phyloP scores from a whole-genome alignment of 2,888 invertebrate species.

The Ornithoptera priamus region DNA sequence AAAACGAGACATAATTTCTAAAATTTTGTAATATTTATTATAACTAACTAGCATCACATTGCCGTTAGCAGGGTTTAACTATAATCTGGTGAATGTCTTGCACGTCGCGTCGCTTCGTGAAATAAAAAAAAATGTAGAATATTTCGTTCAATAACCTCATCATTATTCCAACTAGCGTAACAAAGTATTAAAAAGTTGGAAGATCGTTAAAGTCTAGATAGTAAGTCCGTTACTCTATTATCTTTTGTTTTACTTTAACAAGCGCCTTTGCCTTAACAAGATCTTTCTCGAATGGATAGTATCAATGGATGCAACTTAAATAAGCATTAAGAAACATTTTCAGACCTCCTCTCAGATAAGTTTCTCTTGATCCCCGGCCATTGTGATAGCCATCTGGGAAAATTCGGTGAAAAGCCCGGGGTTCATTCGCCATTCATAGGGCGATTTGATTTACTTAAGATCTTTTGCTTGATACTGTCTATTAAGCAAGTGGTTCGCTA shows the following conservation, averaged over 20 bases:
- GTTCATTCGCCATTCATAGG: slow-evolving; percentile 77
- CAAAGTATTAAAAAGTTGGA: slow-evolving; percentile 28
- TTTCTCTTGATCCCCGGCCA: slow-evolving; percentile 72
- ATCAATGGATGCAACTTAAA: slow-evolving; percentile 73
- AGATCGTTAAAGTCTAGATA: slow-evolving; percentile 48
- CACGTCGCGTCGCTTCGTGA: no score
- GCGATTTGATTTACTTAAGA: slow-evolving; percentile 81
- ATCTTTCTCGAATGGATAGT: slow-evolving; percentile 44
- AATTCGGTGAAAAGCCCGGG: slow-evolving; percentile 71
- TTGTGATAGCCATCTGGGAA: slow-evolving; percentile 77
- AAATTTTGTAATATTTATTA: no score
- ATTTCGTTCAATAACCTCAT: not conserved
- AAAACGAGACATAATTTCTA: no score
- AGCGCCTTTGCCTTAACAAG: slow-evolving; percentile 16
- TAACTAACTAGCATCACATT: no score
- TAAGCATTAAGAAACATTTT: slow-evolving; percentile 77
- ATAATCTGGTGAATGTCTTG: no score
- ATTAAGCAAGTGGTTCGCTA: slow-evolving; percentile 67
- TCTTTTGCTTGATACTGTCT: slow-evolving; percentile 71
- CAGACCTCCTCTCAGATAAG: slow-evolving; percentile 68
- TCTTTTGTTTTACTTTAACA: slow-evolving; percentile 19
- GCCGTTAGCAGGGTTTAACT: no score
- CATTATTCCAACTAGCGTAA: slow-evolving; percentile 4
- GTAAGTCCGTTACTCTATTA: slow-evolving; percentile 26
- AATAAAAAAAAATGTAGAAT: not conserved